Conservation (phyloP, 2,888 invertebrate genomes). For the Tineola bisselliella region DNA sequence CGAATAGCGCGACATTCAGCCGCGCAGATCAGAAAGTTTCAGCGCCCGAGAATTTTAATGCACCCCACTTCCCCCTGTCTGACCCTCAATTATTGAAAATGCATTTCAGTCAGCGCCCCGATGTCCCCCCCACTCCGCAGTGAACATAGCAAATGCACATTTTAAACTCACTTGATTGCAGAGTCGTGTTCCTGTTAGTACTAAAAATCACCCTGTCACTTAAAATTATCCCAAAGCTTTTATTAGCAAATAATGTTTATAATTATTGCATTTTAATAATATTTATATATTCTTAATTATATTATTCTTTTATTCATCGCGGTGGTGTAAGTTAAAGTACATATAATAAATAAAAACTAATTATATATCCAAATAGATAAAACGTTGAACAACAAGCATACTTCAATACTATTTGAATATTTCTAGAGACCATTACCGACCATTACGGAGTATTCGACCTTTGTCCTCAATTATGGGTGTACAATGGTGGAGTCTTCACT, state of each 20-base stretch:
- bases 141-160: conserved; percentile 64
- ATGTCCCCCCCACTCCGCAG: conserved; percentile 28
- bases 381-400: no score
- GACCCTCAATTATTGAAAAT: conserved; percentile 69
- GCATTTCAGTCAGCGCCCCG: conserved; percentile 60
- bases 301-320: no score
- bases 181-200: conserved; percentile 53
- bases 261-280: neutral
- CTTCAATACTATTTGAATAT: no score
- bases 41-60: conserved; percentile 47
- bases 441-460: no score
- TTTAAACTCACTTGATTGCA: conserved; percentile 67
- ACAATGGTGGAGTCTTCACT: no score
- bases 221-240: conserved; percentile 31
- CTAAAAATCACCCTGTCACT: conserved; percentile 57
- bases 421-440: no score
- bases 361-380: no score
- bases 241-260: neutral
- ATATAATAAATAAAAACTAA: no score
- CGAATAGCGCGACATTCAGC: conserved; percentile 16
- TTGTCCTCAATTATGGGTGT: no score
- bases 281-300: no score
- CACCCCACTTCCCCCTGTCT: conserved; percentile 53
- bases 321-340: no score
- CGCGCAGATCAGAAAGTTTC: conserved; percentile 46